Evolutionary conservation across 30 jellyfish, hydroid and myxozoan genomes (phyloP).

Genomic region (Aurelia aurita): DNA sequence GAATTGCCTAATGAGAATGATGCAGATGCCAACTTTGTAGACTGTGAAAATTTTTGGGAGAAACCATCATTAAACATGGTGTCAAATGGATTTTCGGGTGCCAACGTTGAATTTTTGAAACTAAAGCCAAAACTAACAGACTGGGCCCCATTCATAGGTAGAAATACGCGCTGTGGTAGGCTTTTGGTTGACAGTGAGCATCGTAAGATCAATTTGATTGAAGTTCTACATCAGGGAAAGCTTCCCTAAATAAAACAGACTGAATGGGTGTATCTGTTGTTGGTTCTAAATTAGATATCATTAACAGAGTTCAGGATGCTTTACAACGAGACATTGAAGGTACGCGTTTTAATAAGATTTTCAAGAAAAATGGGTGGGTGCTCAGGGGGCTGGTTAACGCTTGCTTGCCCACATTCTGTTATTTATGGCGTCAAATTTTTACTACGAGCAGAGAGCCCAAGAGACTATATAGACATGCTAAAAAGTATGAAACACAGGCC

Average conservation of each 20-base stretch:
- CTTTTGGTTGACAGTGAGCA: slow-evolving; percentile 49
- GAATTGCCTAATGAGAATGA: slow-evolving; percentile 15
- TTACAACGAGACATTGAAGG: slow-evolving; percentile 6
- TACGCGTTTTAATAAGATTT: slow-evolving; percentile 32
- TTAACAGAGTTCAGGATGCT: slow-evolving; percentile 20
- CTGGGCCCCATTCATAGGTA: slow-evolving; percentile 75
- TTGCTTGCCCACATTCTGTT: slow-evolving; percentile 57
- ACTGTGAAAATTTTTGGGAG: slow-evolving; percentile 46
- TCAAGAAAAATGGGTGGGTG: slow-evolving; percentile 47
- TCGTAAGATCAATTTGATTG: slow-evolving; percentile 29
- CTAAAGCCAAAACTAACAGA: slow-evolving; percentile 26
- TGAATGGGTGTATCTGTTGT: slow-evolving; percentile 29
- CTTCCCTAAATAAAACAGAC: slow-evolving; percentile 1
- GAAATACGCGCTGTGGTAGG: background rate
- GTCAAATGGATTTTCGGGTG: slow-evolving; percentile 30
- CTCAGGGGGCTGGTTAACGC: slow-evolving; percentile 66
- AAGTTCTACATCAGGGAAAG: slow-evolving; percentile 4
- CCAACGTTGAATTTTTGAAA: background rate
- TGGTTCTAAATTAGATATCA: slow-evolving; percentile 46
- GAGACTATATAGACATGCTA: slow-evolving; percentile 56
- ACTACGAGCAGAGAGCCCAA: slow-evolving; percentile 57
- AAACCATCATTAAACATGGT: slow-evolving; percentile 20
- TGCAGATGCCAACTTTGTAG: slow-evolving; percentile 23
- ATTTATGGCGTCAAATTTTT: slow-evolving; percentile 52
- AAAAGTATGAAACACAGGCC: slow-evolving; percentile 42